Evolutionary conservation across 2,888 invertebrate species (phyloP).

Genomic region (Abrostola tripartita): DNA sequence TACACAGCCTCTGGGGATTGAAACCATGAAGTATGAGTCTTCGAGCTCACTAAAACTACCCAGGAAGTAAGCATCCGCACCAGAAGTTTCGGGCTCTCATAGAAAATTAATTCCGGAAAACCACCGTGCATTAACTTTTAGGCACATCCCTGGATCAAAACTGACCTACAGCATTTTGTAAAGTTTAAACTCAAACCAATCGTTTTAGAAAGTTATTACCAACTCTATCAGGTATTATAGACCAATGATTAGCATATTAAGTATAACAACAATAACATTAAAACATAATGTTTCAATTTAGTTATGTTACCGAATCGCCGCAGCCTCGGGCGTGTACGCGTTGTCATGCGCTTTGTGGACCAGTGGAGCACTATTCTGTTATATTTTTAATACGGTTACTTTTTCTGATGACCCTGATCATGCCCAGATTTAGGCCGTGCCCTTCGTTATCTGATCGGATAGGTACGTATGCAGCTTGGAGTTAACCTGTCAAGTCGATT

Average conservation of each 20-base stretch:
- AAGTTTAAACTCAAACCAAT: constrained; percentile 17
- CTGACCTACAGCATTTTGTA: constrained; percentile 43
- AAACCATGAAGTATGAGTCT: no score
- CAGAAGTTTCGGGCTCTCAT: no score
- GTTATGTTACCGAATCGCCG: constrained; percentile 70
- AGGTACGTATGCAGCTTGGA: constrained; percentile 29
- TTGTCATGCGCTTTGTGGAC: constrained; percentile 80
- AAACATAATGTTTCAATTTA: constrained; percentile 62
- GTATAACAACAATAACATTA: constrained; percentile 61
- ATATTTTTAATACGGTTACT: constrained; percentile 85
- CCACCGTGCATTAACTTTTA: no score
- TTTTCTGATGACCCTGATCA: constrained; percentile 78
- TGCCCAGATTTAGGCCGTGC: constrained; percentile 68
- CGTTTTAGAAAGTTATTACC: constrained; percentile 52
- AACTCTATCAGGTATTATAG: constrained; percentile 36
- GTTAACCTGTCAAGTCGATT: constrained; percentile 19
- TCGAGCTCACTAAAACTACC: no score
- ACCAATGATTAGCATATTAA: constrained; percentile 18
- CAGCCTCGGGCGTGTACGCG: constrained; percentile 69
- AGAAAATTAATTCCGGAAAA: no score
- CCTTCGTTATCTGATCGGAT: constrained; percentile 72
- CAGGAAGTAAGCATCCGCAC: no score
- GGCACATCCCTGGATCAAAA: neutral
- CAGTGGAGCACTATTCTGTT: constrained; percentile 84
- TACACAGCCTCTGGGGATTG: no score